Evolutionary conservation across 1,140 invertebrate genomes (phyloP).

Genomic region (Elymnias hypermnestra): DNA sequence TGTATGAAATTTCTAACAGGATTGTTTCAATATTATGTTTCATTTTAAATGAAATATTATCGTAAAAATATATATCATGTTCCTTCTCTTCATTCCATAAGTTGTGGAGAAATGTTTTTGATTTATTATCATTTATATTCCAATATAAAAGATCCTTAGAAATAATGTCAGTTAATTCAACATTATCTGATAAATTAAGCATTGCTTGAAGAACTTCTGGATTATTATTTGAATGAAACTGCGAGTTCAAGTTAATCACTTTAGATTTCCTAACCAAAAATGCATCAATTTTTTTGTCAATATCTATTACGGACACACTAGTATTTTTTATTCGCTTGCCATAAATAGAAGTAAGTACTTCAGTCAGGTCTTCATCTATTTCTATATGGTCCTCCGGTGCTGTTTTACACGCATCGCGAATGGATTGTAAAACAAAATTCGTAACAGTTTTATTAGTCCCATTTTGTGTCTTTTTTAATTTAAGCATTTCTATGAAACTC

Average conservation of each 20-base stretch:
- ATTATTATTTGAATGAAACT: constrained; percentile 24
- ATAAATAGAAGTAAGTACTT: constrained; percentile 34
- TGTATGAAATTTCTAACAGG: constrained; percentile 31
- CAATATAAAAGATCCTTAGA: constrained; percentile 42
- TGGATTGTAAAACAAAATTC: constrained; percentile 36
- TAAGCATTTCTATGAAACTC: constrained; percentile 51
- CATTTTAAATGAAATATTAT: constrained; percentile 49
- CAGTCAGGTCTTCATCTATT: constrained; percentile 38
- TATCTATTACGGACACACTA: background rate
- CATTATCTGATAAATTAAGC: constrained; percentile 42
- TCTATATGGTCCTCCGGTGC: constrained; percentile 38
- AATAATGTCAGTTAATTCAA: constrained; percentile 24
- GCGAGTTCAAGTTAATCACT: constrained; percentile 29
- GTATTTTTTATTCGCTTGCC: constrained; percentile 17
- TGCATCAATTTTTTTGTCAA: constrained; percentile 36
- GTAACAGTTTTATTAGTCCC: constrained; percentile 34
- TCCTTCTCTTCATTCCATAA: constrained; percentile 20
- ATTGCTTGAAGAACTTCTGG: constrained; percentile 54
- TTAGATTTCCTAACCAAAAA: constrained; percentile 44
- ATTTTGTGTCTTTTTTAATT: constrained; percentile 30
- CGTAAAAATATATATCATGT: constrained; percentile 5
- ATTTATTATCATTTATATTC: constrained; percentile 30
- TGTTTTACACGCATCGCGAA: constrained; percentile 42
- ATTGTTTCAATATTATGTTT: constrained; percentile 47
- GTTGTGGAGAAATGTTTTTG: constrained; percentile 28